Conservation (phyloP, 2,113 vertebrate species). For the Pterocles orientalis region DNA sequence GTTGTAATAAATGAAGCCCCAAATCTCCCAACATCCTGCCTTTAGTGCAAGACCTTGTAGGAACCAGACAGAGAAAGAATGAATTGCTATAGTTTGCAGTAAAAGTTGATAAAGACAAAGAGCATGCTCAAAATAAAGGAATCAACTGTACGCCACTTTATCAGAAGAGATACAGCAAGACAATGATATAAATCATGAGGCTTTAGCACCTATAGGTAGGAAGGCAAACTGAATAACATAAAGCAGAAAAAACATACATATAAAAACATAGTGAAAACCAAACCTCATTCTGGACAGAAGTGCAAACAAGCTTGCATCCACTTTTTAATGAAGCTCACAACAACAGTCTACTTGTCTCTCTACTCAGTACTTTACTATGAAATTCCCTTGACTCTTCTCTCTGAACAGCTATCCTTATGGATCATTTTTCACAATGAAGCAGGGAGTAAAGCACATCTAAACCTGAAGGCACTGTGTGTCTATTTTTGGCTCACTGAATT, state of each 20-base stretch:
- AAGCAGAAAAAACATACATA: neutral
- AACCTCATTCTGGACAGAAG: neutral
- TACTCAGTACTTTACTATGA: neutral
- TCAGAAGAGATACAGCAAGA: neutral
- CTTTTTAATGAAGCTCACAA: neutral
- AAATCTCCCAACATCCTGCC: neutral
- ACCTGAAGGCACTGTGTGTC: neutral
- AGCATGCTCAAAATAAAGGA: slow-evolving; percentile 19
- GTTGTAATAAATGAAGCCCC: slow-evolving; percentile 30
- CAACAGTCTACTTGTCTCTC: neutral
- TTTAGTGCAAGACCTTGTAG: slow-evolving; percentile 1
- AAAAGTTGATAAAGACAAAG: slow-evolving; percentile 46
- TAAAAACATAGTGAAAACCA: neutral
- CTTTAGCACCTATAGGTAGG: neutral
- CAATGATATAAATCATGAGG: neutral
- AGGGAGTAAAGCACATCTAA: neutral
- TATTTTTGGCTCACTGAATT: neutral
- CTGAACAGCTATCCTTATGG: neutral
- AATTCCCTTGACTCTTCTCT: neutral
- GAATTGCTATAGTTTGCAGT: slow-evolving; percentile 41
- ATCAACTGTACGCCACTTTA: neutral
- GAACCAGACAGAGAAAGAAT: slow-evolving; percentile 14
- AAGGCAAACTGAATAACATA: neutral
- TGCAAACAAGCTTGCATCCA: neutral
- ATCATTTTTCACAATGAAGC: neutral